Conservation (phyloP, 2,888 invertebrate species). For the Onchidella celtica region DNA sequence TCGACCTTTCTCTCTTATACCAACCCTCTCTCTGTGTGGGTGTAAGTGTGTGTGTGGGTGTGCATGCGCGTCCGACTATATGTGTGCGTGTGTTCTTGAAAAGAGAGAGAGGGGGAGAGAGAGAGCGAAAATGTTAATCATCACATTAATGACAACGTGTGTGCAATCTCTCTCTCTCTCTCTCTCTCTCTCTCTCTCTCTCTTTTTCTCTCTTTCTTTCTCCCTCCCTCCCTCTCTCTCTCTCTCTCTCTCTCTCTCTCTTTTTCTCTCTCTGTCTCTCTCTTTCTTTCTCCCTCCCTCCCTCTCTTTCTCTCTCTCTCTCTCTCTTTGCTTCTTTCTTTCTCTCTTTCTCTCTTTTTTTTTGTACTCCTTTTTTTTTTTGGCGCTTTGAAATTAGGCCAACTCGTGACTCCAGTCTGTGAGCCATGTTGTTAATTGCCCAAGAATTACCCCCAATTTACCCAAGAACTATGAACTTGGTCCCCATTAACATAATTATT, state of each 20-base stretch:
- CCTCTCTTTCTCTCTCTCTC: background rate
- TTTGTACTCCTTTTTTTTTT: background rate
- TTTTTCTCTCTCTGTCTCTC: background rate
- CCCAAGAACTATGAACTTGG: too few relatives aligned
- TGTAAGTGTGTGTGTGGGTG: too few relatives aligned
- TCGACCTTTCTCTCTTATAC: background rate
- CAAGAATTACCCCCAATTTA: too few relatives aligned
- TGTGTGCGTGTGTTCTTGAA: too few relatives aligned
- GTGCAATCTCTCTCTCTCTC: background rate
- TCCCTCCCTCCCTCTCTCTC: background rate
- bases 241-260: background rate
- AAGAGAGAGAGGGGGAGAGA: too few relatives aligned
- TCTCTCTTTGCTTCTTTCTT: background rate
- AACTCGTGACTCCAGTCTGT: too few relatives aligned
- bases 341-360: background rate
- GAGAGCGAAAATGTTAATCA: too few relatives aligned
- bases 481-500: too few relatives aligned
- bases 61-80: too few relatives aligned
- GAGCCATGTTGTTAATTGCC: too few relatives aligned
- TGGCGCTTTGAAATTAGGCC: too few relatives aligned
- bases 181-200: background rate
- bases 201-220: background rate
- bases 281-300: background rate
- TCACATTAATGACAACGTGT: too few relatives aligned
- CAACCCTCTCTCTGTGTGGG: background rate